Evolutionary conservation across 1,140 invertebrate species (phyloP).

Genomic region (Formica exsecta): DNA sequence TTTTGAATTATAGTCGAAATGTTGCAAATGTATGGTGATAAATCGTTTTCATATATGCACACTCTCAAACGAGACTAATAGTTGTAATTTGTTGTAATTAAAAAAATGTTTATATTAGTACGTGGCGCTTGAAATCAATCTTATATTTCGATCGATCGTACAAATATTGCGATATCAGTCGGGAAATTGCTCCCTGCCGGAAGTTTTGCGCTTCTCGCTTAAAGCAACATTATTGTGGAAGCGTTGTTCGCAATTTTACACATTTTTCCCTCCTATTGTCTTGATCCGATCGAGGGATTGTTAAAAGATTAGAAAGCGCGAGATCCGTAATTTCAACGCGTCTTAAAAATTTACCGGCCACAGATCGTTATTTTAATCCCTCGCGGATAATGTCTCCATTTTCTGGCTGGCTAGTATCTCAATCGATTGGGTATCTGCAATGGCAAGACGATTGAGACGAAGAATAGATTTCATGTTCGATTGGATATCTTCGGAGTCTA

Average conservation of each 20-base stretch:
- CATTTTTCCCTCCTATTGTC: not conserved
- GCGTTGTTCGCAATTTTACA: too few species aligned
- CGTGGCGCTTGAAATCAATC: not conserved
- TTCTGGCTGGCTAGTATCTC: slow-evolving; percentile 65
- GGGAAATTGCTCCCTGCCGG: not conserved
- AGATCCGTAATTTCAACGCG: slow-evolving; percentile 44
- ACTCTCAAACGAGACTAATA: slow-evolving; percentile 1
- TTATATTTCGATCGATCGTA: slow-evolving; percentile 6
- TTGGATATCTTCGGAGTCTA: slow-evolving; percentile 59
- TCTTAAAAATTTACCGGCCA: slow-evolving; percentile 35
- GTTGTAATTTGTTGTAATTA: not conserved
- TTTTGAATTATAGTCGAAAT: slow-evolving; percentile 22
- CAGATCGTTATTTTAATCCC: slow-evolving; percentile 57
- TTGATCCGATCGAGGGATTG: slow-evolving; percentile 20
- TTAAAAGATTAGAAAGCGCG: slow-evolving; percentile 39
- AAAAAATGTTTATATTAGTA: not conserved
- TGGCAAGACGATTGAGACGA: slow-evolving; percentile 14
- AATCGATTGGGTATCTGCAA: slow-evolving; percentile 51
- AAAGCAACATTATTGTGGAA: slow-evolving; percentile 15
- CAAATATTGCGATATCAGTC: not conserved
- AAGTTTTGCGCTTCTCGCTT: slow-evolving; percentile 12
- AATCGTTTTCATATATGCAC: slow-evolving; percentile 55
- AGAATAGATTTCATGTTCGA: slow-evolving; percentile 62
- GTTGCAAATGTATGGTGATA: slow-evolving; percentile 22
- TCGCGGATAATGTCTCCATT: slow-evolving; percentile 64